phyloP scores from a whole-genome alignment of 2,797 vertebrate genomes.

The Tachyglossus aculeatus region DNA sequence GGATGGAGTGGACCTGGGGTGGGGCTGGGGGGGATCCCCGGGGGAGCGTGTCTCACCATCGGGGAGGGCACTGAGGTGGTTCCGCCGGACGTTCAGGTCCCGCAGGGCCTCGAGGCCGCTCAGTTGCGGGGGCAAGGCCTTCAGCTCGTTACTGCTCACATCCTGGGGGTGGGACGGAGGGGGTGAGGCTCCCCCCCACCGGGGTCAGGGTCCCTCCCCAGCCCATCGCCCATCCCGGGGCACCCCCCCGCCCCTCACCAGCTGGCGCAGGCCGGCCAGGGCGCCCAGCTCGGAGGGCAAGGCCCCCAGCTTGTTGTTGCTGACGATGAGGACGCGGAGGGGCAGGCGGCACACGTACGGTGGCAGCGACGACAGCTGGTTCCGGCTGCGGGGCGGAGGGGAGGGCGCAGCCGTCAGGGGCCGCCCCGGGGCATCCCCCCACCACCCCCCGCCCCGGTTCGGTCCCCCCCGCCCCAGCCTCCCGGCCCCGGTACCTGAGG shows the following conservation, averaged over 20 bases:
- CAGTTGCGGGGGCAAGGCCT: constrained; percentile 82
- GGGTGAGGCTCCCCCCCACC: neutral
- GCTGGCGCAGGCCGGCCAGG: constrained; percentile 86
- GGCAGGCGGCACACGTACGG: constrained; percentile 87
- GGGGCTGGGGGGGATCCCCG: neutral
- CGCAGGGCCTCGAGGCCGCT: constrained; percentile 84
- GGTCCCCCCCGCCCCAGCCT: neutral
- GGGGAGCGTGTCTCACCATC: constrained; percentile 76
- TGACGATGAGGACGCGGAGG: constrained; percentile 88
- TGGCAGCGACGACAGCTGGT: constrained; percentile 86
- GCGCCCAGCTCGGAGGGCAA: constrained; percentile 82
- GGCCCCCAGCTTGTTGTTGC: constrained; percentile 89
- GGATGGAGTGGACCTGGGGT: neutral
- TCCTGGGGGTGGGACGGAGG: constrained; percentile 73
- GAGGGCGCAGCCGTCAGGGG: constrained; percentile 4
- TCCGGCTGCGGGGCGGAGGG: constrained; percentile 78
- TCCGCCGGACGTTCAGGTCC: constrained; percentile 87
- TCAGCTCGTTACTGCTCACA: constrained; percentile 90
- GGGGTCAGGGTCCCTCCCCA: neutral
- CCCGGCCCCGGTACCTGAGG: constrained; percentile 79
- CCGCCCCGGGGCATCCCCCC: neutral
- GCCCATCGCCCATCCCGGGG: neutral
- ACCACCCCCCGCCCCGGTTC: no score
- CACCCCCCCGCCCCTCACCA: constrained; percentile 73
- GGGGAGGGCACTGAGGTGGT: constrained; percentile 84